Evolutionary conservation across 53 echinoderm and acorn worm species (phyloP).

Genomic region (Mesocentrotus franciscanus): DNA sequence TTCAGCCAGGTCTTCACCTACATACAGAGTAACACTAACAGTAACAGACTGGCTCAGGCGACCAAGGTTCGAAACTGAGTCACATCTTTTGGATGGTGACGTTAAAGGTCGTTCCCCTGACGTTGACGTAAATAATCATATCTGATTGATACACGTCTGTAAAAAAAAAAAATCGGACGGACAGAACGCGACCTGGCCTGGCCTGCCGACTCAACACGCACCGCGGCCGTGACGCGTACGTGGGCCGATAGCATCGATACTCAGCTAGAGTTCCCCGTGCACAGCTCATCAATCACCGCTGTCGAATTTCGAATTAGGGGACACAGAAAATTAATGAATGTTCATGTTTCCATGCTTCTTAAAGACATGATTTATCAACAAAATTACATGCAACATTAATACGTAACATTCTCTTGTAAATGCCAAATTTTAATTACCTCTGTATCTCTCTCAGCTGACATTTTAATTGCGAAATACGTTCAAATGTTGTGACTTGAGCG

Average conservation of each 20-base stretch:
- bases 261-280: not conserved
- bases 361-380: too few species aligned
- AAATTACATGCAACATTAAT: not conserved
- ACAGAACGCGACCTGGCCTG: accelerated
- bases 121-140: too few species aligned
- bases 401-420: not conserved
- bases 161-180: not conserved
- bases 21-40: too few species aligned
- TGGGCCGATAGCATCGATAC: not conserved
- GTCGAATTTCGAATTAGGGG: not conserved
- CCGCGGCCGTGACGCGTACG: not conserved
- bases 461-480: not conserved
- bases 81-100: too few species aligned
- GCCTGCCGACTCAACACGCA: not conserved
- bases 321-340: not conserved
- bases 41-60: too few species aligned
- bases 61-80: too few species aligned
- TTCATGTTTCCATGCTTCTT: not conserved
- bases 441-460: constrained; percentile 7
- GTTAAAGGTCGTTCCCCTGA: too few species aligned
- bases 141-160: not conserved
- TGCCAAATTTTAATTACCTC: not conserved
- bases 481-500: too few species aligned
- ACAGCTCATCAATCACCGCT: not conserved
- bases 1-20: too few species aligned